phyloP scores from a whole-genome alignment of 2,113 vertebrate species.

The Aptenodytes patagonicus region DNA sequence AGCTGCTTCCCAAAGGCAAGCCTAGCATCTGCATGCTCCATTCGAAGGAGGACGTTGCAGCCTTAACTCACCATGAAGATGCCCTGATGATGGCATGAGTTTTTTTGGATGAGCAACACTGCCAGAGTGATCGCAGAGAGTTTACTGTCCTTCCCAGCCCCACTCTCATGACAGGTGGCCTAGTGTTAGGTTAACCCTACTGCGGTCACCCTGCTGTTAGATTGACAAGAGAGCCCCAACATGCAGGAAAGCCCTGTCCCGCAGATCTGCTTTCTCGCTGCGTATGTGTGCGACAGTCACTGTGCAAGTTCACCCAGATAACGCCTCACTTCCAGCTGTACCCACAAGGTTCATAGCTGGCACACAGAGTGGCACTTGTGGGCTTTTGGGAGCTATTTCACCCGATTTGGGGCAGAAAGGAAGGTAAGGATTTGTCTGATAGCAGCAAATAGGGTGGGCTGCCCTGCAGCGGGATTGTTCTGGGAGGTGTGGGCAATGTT shows the following conservation, averaged over 20 bases:
- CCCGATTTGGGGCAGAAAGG: rapidly evolving
- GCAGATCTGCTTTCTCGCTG: neutral
- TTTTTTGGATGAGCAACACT: neutral
- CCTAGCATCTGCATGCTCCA: neutral
- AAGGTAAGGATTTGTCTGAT: neutral
- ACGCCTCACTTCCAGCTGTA: neutral
- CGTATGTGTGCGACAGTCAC: neutral
- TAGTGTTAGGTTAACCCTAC: neutral
- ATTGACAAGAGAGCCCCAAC: neutral
- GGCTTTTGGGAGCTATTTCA: neutral
- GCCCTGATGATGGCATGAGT: neutral
- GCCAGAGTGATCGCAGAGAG: neutral
- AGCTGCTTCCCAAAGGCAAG: conserved; percentile 13
- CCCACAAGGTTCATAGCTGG: neutral
- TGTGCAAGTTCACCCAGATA: neutral
- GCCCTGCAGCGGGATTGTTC: neutral
- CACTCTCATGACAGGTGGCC: neutral
- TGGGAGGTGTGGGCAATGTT: neutral
- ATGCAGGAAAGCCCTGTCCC: neutral
- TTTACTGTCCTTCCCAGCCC: neutral
- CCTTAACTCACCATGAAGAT: neutral
- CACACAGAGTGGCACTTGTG: no score
- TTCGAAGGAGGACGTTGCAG: neutral
- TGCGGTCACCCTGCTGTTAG: neutral
- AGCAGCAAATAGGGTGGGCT: neutral